Base-by-base conservation (phyloP, 2,113 vertebrate genomes). In the Morone saxatilis region DNA sequence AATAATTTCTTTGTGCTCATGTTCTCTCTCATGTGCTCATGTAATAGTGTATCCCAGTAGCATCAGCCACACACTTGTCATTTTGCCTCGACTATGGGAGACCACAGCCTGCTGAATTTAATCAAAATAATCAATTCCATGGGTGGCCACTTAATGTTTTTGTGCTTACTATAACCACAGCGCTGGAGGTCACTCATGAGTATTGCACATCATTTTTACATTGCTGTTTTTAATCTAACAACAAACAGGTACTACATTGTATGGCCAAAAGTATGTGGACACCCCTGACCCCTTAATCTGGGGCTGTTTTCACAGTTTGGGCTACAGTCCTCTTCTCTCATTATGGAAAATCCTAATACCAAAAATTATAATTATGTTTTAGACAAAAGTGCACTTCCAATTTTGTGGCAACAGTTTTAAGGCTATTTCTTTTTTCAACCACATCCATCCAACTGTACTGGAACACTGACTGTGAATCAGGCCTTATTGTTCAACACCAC, bases 21-120 rank as follows among this genome's bases (percentile, higher is more conserved):
- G 63, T 65, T 25, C 38, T 74, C 31, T 75, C 41, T 71, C 31
- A 4, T 61, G 31, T 31, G 31, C 31, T 31, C 31, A n/a, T 48
- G 17, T 11, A 8, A 22, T 16, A 20, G 60, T 85, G 69, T 38
- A 48, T 70, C 38, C 48, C 20, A 25, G 71, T 31, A 19, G 71
- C n/a, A 56, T 59, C 71, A 67, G 61, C 41, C 61, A 76, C 76
- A 71, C 9, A 56, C 77, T 85, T 75, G 70, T 77, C 70, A 67
- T 67, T 25, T 68, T 61, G 67, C 56, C 72, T 36, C 40, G 13
- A 73, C 56, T 41, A 40, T 48, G 59, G 69, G 48, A 11, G 60
- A 88, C 75, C 60, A 67, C 60, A 79, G 54, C 20, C 77, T 38
- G 71, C 53, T 81, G 66, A 73, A 72, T 72, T 61, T 66, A 74